These are phyloP conservation scores for Urosaurus nigricauda DNA, from an alignment of 2,797 vertebrate genomes.

Conservation along the genomic window DNA sequence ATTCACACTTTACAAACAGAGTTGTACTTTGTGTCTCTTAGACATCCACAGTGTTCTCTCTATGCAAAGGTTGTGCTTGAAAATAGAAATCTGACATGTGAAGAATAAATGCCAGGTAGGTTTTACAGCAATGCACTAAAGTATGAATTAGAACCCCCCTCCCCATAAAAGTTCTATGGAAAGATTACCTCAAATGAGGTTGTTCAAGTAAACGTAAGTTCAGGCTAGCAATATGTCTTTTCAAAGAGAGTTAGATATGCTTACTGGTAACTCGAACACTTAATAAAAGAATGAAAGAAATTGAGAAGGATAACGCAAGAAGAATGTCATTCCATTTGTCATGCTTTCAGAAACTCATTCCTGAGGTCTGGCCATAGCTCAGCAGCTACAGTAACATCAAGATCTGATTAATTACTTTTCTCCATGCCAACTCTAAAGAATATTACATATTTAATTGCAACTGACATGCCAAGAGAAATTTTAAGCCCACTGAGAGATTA, in stretches of 20 bases:
- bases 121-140: neutral
- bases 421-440: conserved; percentile 14
- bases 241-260: neutral
- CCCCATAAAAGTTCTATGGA: neutral
- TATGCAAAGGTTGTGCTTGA: neutral
- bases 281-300: neutral
- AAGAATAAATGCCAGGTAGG: neutral
- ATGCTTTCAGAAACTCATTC: conserved; percentile 3
- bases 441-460: conserved; percentile 33
- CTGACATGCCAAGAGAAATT: conserved; percentile 15
- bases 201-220: neutral
- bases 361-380: conserved; percentile 8
- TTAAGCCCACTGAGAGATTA: neutral
- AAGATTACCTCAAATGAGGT: neutral
- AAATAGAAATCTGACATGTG: neutral
- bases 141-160: neutral
- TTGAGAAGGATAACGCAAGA: neutral
- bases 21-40: too few relatives aligned
- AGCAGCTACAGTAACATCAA: conserved; percentile 16
- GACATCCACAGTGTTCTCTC: too few relatives aligned
- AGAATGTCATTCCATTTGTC: conserved; percentile 7
- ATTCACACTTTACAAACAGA: neutral
- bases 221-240: neutral
- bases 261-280: neutral
- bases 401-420: conserved; percentile 37